Percentiles rank a stretch among this genome's conserved stretches.
These are phyloP conservation scores for Thunnus maccoyii DNA, from an alignment of 2,113 vertebrate species.

Conservation along the genomic window DNA sequence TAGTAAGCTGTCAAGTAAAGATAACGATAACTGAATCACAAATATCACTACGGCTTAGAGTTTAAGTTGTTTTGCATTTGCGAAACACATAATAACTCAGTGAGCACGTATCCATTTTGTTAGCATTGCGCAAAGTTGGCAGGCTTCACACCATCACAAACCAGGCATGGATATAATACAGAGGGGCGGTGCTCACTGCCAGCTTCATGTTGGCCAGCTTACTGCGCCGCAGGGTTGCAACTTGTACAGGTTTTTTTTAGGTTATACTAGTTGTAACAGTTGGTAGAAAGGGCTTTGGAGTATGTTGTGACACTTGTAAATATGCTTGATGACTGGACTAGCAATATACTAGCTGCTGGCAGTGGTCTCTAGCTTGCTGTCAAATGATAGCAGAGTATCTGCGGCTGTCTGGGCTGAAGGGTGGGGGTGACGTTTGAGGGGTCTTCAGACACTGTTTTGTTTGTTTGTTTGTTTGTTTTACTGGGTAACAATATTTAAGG, in stretches of 20 bases:
- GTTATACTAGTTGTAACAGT: background rate
- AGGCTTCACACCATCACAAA: constrained; percentile 71
- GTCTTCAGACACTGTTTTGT: background rate
- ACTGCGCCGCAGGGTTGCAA: background rate
- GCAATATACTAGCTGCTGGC: background rate
- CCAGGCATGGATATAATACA: constrained; percentile 58
- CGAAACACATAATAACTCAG: background rate
- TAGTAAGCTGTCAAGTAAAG: background rate
- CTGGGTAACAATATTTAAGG: too few species aligned
- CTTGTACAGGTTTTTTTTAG: background rate
- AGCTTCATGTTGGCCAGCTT: constrained; percentile 8
- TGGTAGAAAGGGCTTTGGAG: background rate
- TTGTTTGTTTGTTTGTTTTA: background rate
- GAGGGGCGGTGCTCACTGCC: constrained; percentile 74
- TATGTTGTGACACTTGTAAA: background rate
- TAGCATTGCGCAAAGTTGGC: constrained; percentile 53
- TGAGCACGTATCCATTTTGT: constrained; percentile 44
- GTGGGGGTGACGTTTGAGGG: background rate
- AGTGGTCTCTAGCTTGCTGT: constrained; percentile 5
- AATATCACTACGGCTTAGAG: background rate
- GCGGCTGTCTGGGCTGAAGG: constrained; percentile 22
- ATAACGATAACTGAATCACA: background rate
- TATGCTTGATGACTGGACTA: background rate
- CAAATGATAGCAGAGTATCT: constrained; percentile 34
- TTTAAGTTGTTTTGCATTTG: background rate